Conservation (phyloP, 1,140 invertebrate species). For the Drosophila santomea region DNA sequence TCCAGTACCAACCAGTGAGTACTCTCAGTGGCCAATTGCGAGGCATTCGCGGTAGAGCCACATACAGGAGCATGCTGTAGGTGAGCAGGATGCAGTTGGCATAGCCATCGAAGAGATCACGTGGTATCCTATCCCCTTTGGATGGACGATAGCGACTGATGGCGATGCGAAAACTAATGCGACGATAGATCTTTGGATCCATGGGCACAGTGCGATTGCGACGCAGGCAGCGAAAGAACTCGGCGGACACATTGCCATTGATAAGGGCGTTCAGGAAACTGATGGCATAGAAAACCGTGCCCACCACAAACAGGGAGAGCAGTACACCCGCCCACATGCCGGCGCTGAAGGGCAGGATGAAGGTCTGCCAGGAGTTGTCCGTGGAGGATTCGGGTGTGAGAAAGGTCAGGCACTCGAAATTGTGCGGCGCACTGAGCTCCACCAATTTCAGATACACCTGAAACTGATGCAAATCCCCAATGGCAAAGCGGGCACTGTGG, state of each 20-base stretch:
- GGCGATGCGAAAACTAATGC: constrained; percentile 58
- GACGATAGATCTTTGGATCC: constrained; percentile 14
- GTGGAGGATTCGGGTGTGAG: constrained; percentile 91
- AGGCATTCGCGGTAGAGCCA: constrained; percentile 90
- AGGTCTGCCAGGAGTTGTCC: constrained; percentile 92
- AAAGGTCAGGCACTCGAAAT: constrained; percentile 92
- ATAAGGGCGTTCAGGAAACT: constrained; percentile 68
- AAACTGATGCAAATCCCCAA: constrained; percentile 92
- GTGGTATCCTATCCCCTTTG: background rate
- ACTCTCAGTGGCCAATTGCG: constrained; percentile 91
- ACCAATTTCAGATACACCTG: constrained; percentile 88
- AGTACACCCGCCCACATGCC: constrained; percentile 79
- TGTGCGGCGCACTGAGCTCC: constrained; percentile 92
- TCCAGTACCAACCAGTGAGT: constrained; percentile 93
- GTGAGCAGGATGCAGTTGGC: constrained; percentile 91
- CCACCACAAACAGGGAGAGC: constrained; percentile 73
- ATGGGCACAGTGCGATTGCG: background rate
- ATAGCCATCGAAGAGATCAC: constrained; percentile 88
- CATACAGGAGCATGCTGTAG: constrained; percentile 91
- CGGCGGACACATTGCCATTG: background rate
- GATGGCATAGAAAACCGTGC: constrained; percentile 72
- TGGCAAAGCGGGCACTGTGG: constrained; percentile 89
- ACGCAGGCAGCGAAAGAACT: constrained; percentile 56
- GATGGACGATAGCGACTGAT: constrained; percentile 42
- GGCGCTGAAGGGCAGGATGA: constrained; percentile 90